Base-by-base conservation (phyloP, 1,140 invertebrate genomes). In the Sitophilus oryzae region DNA sequence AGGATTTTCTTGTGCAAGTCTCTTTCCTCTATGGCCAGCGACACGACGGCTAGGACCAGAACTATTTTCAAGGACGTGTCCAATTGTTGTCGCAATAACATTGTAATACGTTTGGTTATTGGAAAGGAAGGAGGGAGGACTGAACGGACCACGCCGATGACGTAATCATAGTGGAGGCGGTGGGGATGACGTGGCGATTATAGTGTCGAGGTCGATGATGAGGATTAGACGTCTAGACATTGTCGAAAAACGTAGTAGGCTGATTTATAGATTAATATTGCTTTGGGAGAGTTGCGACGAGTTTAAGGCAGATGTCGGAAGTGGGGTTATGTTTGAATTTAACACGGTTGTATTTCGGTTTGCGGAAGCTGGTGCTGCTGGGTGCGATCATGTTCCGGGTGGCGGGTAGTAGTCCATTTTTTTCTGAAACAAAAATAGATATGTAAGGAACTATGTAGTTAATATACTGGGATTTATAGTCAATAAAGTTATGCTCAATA, bases 141-240 rank as follows among this genome's bases (percentile, higher is more conserved):
- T n/a, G n/a, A n/a, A n/a, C n/a, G n/a, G n/a, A n/a, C n/a, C n/a
- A n/a, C n/a, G n/a, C n/a, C n/a, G n/a, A n/a, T n/a, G n/a, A n/a
- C n/a, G n/a, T n/a, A n/a, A n/a, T n/a, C n/a, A n/a, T n/a, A n/a
- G n/a, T n/a, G n/a, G n/a, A n/a, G n/a, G n/a, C n/a, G 38, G 5
- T 35, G 45, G 58, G 49, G 41, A 42, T 55, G 45, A 41, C 46
- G 41, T 16, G 23, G 55, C 30, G 56, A 69, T 67, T 71, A 71
- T 71, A 10, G 69, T 71, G 52, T 71, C 70, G 44, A 71, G 48
- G 51, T 71, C 70, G 52, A 71, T 70, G 36, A 71, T 71, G 3
- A 71, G 59, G 22, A 71, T 68, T 30, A 71, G 48, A 51, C 51
- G 47, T 56, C 65, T 71, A 19, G 70, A 70, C 70, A 71, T 71